phyloP scores from a whole-genome alignment of 2,797 vertebrate genomes.

The Sebastes hubbsi region DNA sequence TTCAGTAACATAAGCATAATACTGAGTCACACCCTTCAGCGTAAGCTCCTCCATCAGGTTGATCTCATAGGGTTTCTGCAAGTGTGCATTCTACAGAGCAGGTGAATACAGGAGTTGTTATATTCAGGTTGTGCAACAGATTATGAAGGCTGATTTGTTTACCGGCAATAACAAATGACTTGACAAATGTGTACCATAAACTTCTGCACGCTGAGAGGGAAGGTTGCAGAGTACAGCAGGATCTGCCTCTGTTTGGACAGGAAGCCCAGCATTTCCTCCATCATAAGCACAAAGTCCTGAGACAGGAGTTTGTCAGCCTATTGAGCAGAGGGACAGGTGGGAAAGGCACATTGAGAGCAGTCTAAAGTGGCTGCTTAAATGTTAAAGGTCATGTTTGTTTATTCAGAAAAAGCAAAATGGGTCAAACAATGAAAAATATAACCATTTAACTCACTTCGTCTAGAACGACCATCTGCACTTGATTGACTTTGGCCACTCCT shows the following conservation, averaged over 20 bases:
- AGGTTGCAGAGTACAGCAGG: slow-evolving; percentile 98
- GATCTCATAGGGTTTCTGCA: slow-evolving; percentile 99
- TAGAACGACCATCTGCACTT: slow-evolving; percentile 98
- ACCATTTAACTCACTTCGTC: slow-evolving; percentile 89
- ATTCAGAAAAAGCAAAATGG: background rate
- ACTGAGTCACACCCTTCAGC: slow-evolving; percentile 99
- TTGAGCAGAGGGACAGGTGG: background rate
- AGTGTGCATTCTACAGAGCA: slow-evolving; percentile 88
- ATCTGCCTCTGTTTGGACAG: slow-evolving; percentile 98
- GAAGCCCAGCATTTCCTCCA: slow-evolving; percentile 98
- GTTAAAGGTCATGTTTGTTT: background rate
- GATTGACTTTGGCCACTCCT: slow-evolving; percentile 97
- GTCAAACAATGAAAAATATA: background rate
- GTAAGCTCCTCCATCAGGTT: slow-evolving; percentile 99
- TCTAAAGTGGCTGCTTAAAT: background rate
- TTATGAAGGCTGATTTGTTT: background rate
- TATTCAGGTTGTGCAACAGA: background rate
- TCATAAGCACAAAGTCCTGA: slow-evolving; percentile 99
- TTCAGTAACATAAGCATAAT: slow-evolving; percentile 99
- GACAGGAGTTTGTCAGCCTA: slow-evolving; percentile 99
- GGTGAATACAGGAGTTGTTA: background rate
- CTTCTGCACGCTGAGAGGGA: slow-evolving; percentile 98
- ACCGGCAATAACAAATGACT: background rate
- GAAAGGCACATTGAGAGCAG: background rate
- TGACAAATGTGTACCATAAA: slow-evolving; percentile 89